Evolutionary conservation across 2,888 invertebrate genomes (phyloP).

Genomic region (Zygothrica quintamaculata): DNA sequence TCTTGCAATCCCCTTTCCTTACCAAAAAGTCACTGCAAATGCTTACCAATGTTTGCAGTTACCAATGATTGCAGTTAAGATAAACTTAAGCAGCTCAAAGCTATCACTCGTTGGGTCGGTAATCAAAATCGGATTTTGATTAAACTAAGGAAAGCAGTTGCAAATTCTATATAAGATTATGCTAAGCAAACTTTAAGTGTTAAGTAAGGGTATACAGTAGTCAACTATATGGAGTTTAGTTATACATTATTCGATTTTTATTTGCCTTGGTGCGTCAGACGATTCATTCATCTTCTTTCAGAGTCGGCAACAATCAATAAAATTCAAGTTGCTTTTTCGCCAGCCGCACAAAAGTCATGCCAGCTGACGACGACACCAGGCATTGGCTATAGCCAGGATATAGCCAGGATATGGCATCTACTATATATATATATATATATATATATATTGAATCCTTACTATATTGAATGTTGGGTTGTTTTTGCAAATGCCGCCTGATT

Average conservation of each 20-base stretch:
- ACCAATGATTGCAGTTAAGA: too few relatives aligned
- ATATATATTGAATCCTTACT: slow-evolving; percentile 10
- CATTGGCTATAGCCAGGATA: slow-evolving; percentile 7
- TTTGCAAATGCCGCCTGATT: slow-evolving; percentile 80
- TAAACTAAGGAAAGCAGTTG: too few relatives aligned
- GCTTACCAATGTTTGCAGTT: too few relatives aligned
- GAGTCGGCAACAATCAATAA: slow-evolving; percentile 70
- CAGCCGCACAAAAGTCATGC: slow-evolving; percentile 66
- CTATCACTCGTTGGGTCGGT: too few relatives aligned
- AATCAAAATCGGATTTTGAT: too few relatives aligned
- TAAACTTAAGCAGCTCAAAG: too few relatives aligned
- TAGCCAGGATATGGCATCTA: too few relatives aligned
- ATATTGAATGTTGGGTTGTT: slow-evolving; percentile 68
- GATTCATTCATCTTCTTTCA: slow-evolving; percentile 79
- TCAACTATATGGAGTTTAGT: neutral
- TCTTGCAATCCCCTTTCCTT: neutral
- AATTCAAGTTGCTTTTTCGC: slow-evolving; percentile 75
- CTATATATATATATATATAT: too few relatives aligned
- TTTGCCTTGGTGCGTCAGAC: slow-evolving; percentile 59
- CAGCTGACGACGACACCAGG: slow-evolving; percentile 51
- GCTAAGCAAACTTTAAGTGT: too few relatives aligned
- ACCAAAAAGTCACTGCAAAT: too few relatives aligned
- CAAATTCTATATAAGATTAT: too few relatives aligned
- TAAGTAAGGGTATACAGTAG: slow-evolving; percentile 16
- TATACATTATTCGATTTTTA: slow-evolving; percentile 10